Conservation (phyloP, 1,140 invertebrate genomes). For the Trichogramma pretiosum region DNA sequence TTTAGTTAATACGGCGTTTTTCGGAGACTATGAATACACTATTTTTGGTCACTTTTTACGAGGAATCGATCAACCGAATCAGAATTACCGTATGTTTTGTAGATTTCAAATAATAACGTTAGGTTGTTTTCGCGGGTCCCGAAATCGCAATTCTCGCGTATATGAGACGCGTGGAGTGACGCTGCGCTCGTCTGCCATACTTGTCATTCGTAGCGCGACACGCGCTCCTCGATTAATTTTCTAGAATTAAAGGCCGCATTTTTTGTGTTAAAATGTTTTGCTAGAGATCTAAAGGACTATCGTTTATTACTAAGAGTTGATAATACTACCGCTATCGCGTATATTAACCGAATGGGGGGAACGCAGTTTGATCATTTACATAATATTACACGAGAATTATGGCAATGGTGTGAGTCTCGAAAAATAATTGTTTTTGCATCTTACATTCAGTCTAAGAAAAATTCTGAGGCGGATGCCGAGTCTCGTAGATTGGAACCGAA, state of each 20-base stretch:
- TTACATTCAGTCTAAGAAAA: slow-evolving; percentile 5
- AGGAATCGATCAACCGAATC: no score
- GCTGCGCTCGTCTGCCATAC: no score
- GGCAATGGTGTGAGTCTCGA: background rate
- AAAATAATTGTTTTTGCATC: background rate
- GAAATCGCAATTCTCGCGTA: no score
- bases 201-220: no score
- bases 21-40: no score
- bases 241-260: slow-evolving; percentile 2
- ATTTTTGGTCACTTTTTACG: no score
- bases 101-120: no score
- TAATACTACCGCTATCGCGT: background rate
- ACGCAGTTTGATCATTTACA: background rate
- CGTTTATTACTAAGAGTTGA: background rate
- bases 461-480: background rate
- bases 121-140: no score
- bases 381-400: background rate
- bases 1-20: no score
- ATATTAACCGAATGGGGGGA: background rate
- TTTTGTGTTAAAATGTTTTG: background rate
- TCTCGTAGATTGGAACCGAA: slow-evolving; percentile 1
- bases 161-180: no score
- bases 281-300: background rate
- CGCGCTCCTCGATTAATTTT: no score
- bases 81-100: no score